phyloP scores from a whole-genome alignment of 2,797 vertebrate species.

The Mustela erminea region DNA sequence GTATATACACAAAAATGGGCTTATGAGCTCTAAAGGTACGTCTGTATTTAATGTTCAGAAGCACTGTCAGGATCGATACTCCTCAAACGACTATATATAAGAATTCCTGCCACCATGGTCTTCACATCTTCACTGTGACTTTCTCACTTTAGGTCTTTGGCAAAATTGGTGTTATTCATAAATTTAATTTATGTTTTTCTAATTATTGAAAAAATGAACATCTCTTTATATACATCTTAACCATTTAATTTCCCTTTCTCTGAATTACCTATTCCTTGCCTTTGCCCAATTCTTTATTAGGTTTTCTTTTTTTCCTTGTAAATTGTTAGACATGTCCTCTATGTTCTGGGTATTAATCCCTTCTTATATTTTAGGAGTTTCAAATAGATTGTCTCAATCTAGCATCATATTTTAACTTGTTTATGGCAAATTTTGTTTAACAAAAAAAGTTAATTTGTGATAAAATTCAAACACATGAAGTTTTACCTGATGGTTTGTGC shows the following conservation, averaged over 20 bases:
- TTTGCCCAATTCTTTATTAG: not conserved
- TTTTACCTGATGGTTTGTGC: not conserved
- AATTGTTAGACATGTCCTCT: not conserved
- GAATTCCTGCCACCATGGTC: not conserved
- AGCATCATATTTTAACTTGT: not conserved
- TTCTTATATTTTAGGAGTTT: not conserved
- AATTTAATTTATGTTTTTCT: not conserved
- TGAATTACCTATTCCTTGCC: not conserved
- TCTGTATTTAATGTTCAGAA: not conserved
- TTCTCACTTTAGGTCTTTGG: not conserved
- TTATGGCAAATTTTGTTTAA: not conserved
- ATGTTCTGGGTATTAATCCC: not conserved
- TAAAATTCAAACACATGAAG: not conserved
- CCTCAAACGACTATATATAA: not conserved
- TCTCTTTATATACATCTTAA: not conserved
- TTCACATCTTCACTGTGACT: not conserved
- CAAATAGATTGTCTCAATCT: not conserved
- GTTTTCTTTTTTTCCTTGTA: not conserved
- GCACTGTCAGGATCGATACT: not conserved
- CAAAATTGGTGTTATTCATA: not conserved
- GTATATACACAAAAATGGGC: not conserved
- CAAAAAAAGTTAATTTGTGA: not conserved
- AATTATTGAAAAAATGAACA: not conserved
- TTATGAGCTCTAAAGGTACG: not conserved
- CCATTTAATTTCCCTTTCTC: not conserved